Base-by-base conservation (phyloP, 2,888 invertebrate genomes). In the Emmelina monodactyla region DNA sequence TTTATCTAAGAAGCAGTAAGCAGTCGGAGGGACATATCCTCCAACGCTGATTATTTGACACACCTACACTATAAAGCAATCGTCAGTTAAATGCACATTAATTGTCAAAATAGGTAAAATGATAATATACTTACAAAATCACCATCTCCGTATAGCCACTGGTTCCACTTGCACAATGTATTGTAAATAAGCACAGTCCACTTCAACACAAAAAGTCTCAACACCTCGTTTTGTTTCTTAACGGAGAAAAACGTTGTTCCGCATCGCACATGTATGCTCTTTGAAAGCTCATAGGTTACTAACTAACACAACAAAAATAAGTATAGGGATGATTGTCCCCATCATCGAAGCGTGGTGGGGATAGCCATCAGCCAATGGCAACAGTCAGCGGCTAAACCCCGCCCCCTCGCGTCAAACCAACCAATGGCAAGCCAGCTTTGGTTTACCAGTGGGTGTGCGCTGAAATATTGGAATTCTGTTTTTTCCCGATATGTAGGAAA, bases 301-400 rank as follows among this genome's bases (percentile, higher is more conserved):
- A 72, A 69, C 58, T 65, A 60, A 55, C 59, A 64, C 59, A 69
- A 70, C 67, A 71, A 75, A 73, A 75, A 76, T 73, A 76, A 73
- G 75, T 75, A 75, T 50, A 57, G 76, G 78, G 78, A 62, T 72
- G 75, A 58, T 64, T 47, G 44, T 53, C 67, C 73, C 72, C 64
- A 58, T 65, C 51, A 47, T 13, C 35, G 11, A 13, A 14, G 16
- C 38, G 37, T 51, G 54, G 60, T 63, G 62, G 69, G 66, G 58
- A 47, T 29, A 14, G 30, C 4, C 14, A 22, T 22, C 40, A 33
- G 33, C 78, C 69, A 76, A 75, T 75, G 39, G 35, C 16, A 39
- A 22, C 2, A 29, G 33, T 42, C 43, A 34, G 38, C 46, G 33
- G 22, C 40, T 33, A 38, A 53, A 50, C 49, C 35, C 61, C 78